Evolutionary conservation across 2,797 vertebrate species (phyloP), one percentile per base, ranked within the genome.

Genomic region (Alectoris magna): DNA sequence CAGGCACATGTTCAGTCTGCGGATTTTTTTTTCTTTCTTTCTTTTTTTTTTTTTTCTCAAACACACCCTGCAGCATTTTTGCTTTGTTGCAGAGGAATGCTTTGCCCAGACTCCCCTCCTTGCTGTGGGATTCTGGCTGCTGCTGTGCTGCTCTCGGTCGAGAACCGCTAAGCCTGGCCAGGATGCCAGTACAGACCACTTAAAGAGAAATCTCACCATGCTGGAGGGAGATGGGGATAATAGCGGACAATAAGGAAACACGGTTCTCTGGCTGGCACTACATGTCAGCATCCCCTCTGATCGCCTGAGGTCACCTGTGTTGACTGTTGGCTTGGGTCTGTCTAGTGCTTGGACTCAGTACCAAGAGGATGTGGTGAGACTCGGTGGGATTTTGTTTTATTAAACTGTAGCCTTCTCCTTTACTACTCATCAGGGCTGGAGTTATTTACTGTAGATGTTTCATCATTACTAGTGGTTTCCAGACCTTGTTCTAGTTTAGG

Each of bases 81-180:
- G 9, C 86, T 91, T 95, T 93, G 71, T 88, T 90, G 77, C 53
- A 51, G 92, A 84, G 81, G 84, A 90, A 90, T 76, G 74, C 63
- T 72, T 78, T 73, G 71, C 24, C 77, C 46, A 59, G 59, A 43
- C 51, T 87, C 56, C 63, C 29, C 16, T 68, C 80, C 69, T 43
- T 56, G 53, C 10, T 74, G 27, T 39, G 70, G 81, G 73, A 36
- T 53, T 84, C 1, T 0, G 58, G 59, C 58, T 63, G 39, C 49
- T 29, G 77, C 79, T 1, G 0, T 71, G 76, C 62, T 1, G 0
- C 36, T 41, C 43, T 64, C 2, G 3, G 31, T 21, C 38, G 27
- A 76, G 39, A 0, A 1, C 39, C 1, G 4, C 64, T 75, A 46
- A 69, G 31, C 69, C 44, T 46, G 16, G 39, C 43, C 10, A 43